Conservation (phyloP, 2,113 vertebrate genomes). For the Tympanuchus pallidicinctus region DNA sequence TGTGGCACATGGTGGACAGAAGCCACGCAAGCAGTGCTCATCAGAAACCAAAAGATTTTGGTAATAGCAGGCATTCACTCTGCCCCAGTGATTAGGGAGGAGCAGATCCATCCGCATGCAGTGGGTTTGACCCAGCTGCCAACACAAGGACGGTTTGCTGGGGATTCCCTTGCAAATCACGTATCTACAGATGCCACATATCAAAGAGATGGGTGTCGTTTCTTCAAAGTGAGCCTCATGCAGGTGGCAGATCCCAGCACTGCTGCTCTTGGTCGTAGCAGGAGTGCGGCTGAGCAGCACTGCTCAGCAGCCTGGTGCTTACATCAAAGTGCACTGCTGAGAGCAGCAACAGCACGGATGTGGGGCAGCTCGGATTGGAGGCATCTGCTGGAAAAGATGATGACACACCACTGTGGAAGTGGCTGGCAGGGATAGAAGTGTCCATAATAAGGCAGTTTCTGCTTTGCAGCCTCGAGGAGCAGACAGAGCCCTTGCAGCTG, state of each 20-base stretch:
- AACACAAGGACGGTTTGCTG: slow-evolving; percentile 3
- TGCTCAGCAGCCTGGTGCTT: neutral
- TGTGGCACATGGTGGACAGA: neutral
- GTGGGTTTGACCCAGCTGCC: slow-evolving; percentile 39
- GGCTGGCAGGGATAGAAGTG: neutral
- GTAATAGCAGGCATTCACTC: slow-evolving; percentile 42
- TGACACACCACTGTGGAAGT: neutral
- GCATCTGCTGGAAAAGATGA: neutral
- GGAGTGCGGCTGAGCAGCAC: neutral
- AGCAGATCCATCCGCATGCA: slow-evolving; percentile 54
- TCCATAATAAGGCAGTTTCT: neutral
- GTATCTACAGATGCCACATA: neutral
- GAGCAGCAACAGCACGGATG: accelerated
- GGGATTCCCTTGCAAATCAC: slow-evolving; percentile 2
- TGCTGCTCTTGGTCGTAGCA: neutral
- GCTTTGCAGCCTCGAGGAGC: neutral
- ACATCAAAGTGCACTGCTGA: neutral
- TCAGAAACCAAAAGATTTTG: slow-evolving; percentile 54
- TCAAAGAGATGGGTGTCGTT: neutral
- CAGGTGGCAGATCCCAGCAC: neutral
- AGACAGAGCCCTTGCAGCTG: neutral
- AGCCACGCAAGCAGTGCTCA: neutral
- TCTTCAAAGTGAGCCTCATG: neutral
- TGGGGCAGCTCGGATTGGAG: neutral
- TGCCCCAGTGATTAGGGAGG: slow-evolving; percentile 58